Conservation (phyloP, 2,888 invertebrate species). For the Dasypogon diadema region DNA sequence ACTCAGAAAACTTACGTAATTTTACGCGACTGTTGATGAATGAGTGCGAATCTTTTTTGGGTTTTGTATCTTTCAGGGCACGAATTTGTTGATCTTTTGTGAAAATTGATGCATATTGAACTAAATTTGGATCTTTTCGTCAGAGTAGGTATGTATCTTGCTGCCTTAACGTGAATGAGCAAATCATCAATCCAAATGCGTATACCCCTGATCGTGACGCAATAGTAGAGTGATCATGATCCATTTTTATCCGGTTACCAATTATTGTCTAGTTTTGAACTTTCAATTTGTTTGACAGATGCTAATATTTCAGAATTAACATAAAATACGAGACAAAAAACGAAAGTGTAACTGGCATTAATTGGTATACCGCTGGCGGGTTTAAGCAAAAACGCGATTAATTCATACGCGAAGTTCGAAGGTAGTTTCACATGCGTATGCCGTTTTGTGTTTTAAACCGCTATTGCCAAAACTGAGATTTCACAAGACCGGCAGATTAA, state of each 20-base stretch:
- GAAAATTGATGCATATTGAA: too few relatives aligned
- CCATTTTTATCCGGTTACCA: not conserved
- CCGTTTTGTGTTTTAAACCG: not conserved
- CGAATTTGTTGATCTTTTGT: too few relatives aligned
- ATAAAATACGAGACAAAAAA: conserved; percentile 16
- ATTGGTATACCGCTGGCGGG: not conserved
- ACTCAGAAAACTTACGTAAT: not conserved
- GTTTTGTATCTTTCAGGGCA: too few relatives aligned
- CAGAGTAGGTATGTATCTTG: too few relatives aligned
- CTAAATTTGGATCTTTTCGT: conserved; percentile 2
- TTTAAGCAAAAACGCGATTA: not conserved
- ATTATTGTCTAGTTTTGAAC: not conserved
- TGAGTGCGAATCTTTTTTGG: not conserved
- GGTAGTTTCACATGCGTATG: not conserved
- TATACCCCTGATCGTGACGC: too few relatives aligned
- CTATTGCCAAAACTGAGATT: conserved; percentile 1
- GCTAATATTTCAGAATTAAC: conserved; percentile 14
- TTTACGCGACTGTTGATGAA: not conserved
- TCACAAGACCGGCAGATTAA: not conserved
- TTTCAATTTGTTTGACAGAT: conserved; percentile 32
- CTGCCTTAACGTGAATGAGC: too few relatives aligned
- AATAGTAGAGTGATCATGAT: not conserved
- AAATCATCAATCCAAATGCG: too few relatives aligned
- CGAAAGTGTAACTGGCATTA: conserved; percentile 6
- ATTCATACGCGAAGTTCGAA: not conserved